Base-by-base conservation (phyloP, 2,113 vertebrate species). In the Morone saxatilis region DNA sequence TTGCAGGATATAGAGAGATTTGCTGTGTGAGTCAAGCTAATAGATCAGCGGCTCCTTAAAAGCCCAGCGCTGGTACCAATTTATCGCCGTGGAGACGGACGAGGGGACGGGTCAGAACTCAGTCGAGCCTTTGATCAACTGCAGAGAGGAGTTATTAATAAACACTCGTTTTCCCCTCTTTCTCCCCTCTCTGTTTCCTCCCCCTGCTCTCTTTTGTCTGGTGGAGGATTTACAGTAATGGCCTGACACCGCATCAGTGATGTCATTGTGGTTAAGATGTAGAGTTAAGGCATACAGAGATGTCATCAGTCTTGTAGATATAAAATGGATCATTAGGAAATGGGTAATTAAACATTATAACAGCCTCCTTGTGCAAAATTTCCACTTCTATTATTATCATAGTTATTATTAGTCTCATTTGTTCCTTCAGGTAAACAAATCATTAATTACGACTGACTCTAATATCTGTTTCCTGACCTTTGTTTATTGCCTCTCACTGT, bases 81-180 rank as follows among this genome's bases (percentile, higher is more conserved):
- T 81, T 67, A 69, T 80, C 51, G 16, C 57, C 0, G 0, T 81
- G 75, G 76, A 75, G 85, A 85, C 76, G 9, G 75, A 77, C 8
- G 48, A 82, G 59, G 68, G 48, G 51, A 59, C 20, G 31, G 61
- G 65, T 79, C 74, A 77, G 45, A 70, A 48, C 40, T 48, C 59
- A 25, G 50, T 51, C 8, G 2, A 53, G 76, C 47, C 76, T 73
- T 70, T 86, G 80, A 88, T 70, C 3, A 74, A 76, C 50, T 68
- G 76, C 76, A 63, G 68, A 4, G 62, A 22, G 6, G 6, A 85
- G 73, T 84, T 86, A 86, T 89, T 86, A 86, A 86, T 74, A 81
- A 86, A 83, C 51, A 36, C 70, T 53, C 6, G 20, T 45, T 75
- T 66, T 68, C 40, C 13, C 7, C 57, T 7, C 14, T 19, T 47